Evolutionary conservation across 2,797 vertebrate species (phyloP).

Genomic region (Orestias chungarensis): DNA sequence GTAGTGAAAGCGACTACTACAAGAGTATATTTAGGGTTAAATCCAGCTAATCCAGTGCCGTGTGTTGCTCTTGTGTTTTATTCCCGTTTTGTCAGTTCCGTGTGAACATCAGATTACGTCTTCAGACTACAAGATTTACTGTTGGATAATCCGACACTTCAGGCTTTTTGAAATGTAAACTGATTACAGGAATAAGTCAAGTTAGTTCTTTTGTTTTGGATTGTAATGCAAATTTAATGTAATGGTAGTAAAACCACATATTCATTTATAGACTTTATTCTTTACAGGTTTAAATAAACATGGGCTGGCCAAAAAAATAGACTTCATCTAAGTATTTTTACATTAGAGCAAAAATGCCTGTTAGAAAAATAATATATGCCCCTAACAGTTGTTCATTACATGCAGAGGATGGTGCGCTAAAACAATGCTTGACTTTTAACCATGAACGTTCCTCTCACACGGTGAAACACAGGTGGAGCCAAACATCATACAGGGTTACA

Average conservation of each 20-base stretch:
- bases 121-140: slow-evolving; percentile 12
- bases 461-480: neutral
- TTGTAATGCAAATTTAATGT: slow-evolving; percentile 50
- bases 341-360: too few species aligned
- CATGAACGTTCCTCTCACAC: neutral
- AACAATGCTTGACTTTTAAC: too few species aligned
- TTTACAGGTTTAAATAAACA: slow-evolving; percentile 61
- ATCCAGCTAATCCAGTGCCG: slow-evolving; percentile 3
- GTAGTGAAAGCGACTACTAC: slow-evolving; percentile 16
- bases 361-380: too few species aligned
- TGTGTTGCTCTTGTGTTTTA: slow-evolving; percentile 15
- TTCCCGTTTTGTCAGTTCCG: neutral
- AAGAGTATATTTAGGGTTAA: slow-evolving; percentile 30
- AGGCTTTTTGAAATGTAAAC: neutral
- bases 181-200: neutral
- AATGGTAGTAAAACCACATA: slow-evolving; percentile 39
- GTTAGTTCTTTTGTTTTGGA: slow-evolving; percentile 4
- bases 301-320: slow-evolving; percentile 18
- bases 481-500: neutral
- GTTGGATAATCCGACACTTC: neutral
- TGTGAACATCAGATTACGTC: neutral
- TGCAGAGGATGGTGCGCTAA: too few species aligned
- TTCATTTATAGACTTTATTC: slow-evolving; percentile 33
- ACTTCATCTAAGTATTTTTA: too few species aligned
- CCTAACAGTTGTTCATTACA: too few species aligned